These are phyloP conservation scores for Galbula dea DNA, from an alignment of 2,113 vertebrate species.

Conservation along the genomic window DNA sequence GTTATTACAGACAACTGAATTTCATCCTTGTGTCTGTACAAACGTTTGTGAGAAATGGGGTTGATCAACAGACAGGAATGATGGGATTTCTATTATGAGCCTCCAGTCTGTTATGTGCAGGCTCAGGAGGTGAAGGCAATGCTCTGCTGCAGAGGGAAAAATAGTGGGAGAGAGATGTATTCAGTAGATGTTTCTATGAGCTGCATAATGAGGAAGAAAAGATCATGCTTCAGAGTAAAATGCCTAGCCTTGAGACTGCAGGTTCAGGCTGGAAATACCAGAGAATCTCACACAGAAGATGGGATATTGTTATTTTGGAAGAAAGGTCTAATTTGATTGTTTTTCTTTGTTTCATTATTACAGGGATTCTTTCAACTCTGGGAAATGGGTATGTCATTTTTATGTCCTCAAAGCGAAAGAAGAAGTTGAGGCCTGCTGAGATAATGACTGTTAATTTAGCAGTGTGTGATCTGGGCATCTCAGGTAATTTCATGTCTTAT, in stretches of 20 bases:
- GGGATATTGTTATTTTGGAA: neutral
- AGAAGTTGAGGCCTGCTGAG: constrained; percentile 91
- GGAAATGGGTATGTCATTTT: constrained; percentile 94
- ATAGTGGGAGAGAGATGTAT: neutral
- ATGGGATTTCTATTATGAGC: neutral
- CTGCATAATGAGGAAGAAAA: neutral
- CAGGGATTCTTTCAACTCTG: constrained; percentile 87
- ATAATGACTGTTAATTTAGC: constrained; percentile 94
- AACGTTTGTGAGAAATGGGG: neutral
- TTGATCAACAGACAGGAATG: neutral
- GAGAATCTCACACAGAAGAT: neutral
- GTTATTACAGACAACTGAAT: neutral
- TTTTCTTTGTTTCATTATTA: neutral
- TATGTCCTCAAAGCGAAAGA: constrained; percentile 85
- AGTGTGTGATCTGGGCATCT: constrained; percentile 93
- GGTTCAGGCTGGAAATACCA: neutral
- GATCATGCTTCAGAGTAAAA: neutral
- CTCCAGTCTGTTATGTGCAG: neutral
- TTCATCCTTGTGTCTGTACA: neutral
- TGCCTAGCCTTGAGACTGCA: neutral
- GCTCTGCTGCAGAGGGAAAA: neutral
- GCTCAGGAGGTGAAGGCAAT: neutral
- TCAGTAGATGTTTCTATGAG: neutral
- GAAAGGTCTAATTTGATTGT: neutral
- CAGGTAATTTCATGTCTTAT: constrained; percentile 77